These are phyloP conservation scores for Scartelaos histophorus DNA, from an alignment of 2,113 vertebrate species.

Conservation along the genomic window DNA sequence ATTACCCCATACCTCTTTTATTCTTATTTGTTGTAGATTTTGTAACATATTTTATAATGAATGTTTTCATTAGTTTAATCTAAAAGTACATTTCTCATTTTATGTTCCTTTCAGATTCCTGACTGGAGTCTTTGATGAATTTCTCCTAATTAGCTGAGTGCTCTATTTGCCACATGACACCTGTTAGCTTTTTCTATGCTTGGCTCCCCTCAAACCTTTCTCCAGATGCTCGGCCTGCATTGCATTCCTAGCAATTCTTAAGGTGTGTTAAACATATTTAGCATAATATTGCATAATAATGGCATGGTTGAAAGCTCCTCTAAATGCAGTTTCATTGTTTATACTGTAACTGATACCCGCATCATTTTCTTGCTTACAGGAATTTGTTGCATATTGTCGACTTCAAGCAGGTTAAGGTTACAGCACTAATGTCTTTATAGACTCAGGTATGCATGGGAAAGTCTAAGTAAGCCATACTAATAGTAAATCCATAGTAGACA, in stretches of 20 bases:
- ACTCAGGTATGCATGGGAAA: not conserved
- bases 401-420: not conserved
- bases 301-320: not conserved
- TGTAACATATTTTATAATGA: slow-evolving; percentile 20
- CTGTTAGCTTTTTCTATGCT: slow-evolving; percentile 34
- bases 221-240: not conserved
- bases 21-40: not conserved
- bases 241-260: not conserved
- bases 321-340: not conserved
- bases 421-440: not conserved
- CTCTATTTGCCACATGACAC: slow-evolving; percentile 28
- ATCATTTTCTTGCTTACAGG: not conserved
- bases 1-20: not conserved
- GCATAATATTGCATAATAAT: not conserved
- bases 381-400: not conserved
- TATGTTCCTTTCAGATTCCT: slow-evolving; percentile 9
- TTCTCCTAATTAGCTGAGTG: slow-evolving; percentile 52
- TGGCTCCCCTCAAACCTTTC: not conserved
- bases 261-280: not conserved
- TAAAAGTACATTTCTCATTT: slow-evolving; percentile 35
- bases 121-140: slow-evolving; percentile 39
- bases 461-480: not conserved
- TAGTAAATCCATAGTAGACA: not conserved
- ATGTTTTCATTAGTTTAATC: slow-evolving; percentile 18
- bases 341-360: not conserved